Base-by-base conservation (phyloP, 1,140 invertebrate species). In the Drosophila oshimai region DNA sequence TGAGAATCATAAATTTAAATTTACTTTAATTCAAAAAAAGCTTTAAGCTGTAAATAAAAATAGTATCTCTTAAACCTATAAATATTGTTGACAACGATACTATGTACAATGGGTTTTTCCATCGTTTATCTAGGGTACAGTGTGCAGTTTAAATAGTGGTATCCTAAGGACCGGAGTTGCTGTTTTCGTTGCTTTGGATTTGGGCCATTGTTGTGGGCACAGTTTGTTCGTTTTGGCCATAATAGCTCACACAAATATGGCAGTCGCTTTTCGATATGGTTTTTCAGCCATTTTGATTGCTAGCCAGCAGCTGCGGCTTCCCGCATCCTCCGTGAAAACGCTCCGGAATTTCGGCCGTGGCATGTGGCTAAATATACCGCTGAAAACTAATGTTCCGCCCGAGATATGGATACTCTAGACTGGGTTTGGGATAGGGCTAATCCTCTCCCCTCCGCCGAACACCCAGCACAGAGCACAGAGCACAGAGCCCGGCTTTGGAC, bases 261-360 rank as follows among this genome's bases (percentile, higher is more conserved):
- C 29, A 3, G 61, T 53, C 37, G 64, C 47, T 57, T 70, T 71
- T 71, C 51, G 41, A 75, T 79, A 67, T 60, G 68, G 67, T 87
- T 62, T 44, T 62, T 44, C 22, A 33, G 37, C 39, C 80, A 76
- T 87, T 86, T 81, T 61, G 73, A 75, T 72, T 76, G 76, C 60
- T 45, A 20, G 20, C 31, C 53, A 12, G 29, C 31, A 46, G 54
- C 22, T 57, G 54, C 12, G 49, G 34, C 22, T 33, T 13, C 46
- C 46, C 46, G 12, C 12, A 36, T 36, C 18, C 28, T 15, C 37
- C 29, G 28, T 29, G 46, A 26, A 57, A 61, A 39, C 60, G 22
- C 28, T 34, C 31, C n/a, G 60, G 22, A 65, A 50, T 67, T 61
- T 41, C 3, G 18, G 13, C 26, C 13, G 5, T 26, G 17, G 50